These are phyloP conservation scores for Heliocidaris tuberculata DNA, from an alignment of 35 echinoderm and acorn worm species.

Conservation along the genomic window DNA sequence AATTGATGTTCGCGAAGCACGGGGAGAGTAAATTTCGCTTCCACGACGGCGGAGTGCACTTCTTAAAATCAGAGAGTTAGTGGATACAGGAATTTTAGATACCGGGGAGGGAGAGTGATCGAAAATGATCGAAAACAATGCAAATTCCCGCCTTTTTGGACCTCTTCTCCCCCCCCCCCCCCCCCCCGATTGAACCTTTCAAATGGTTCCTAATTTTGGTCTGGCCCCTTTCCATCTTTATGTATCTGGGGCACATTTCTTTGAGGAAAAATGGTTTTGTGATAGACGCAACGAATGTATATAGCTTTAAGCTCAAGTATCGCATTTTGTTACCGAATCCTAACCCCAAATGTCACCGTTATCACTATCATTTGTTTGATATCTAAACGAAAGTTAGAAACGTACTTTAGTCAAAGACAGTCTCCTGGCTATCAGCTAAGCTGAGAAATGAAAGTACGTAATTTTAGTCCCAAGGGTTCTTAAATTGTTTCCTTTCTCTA, in stretches of 20 bases:
- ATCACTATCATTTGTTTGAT: no score
- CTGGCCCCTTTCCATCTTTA: background rate
- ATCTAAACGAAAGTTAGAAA: no score
- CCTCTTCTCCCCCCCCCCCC: background rate
- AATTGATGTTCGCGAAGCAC: background rate
- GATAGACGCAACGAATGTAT: background rate
- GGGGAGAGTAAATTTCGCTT: background rate
- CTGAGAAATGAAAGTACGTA: background rate
- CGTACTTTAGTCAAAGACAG: background rate
- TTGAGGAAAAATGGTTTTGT: background rate
- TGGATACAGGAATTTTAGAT: background rate
- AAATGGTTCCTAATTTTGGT: background rate
- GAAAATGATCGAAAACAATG: background rate
- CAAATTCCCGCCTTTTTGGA: background rate
- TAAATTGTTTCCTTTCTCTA: background rate
- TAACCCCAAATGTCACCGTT: no score
- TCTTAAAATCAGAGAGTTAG: background rate
- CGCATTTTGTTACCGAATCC: no score
- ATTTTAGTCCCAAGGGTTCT: background rate
- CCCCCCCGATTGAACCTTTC: no score
- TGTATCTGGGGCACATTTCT: background rate
- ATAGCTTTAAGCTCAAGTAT: no score
- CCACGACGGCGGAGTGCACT: background rate
- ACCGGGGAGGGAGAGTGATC: background rate
- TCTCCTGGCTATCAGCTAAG: background rate